Conservation (phyloP, 2,797 vertebrate genomes). For the Zalophus californianus region DNA sequence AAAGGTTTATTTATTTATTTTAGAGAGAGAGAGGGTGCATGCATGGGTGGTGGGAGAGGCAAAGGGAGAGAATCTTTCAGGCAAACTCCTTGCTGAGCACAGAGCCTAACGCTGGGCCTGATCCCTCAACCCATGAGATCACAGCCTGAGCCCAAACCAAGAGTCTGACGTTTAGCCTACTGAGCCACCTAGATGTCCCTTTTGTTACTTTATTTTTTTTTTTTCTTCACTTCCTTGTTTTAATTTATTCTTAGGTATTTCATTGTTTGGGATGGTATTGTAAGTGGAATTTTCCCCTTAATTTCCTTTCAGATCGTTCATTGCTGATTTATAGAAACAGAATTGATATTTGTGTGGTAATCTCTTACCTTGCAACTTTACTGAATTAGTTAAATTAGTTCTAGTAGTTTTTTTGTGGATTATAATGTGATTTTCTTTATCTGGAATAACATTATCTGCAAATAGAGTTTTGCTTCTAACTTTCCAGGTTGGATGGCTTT, state of each 20-base stretch:
- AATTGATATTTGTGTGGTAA: not conserved
- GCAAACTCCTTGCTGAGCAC: not conserved
- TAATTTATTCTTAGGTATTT: constrained; percentile 30
- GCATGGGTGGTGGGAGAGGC: not conserved
- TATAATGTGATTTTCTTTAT: not conserved
- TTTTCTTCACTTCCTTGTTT: constrained; percentile 6
- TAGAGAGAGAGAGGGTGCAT: not conserved
- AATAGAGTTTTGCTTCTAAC: not conserved
- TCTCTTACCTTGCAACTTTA: not conserved
- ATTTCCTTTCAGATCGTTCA: not conserved
- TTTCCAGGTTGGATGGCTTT: not conserved
- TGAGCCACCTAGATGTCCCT: not conserved
- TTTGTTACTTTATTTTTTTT: not conserved
- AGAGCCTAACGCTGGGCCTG: not conserved
- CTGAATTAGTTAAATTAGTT: constrained; percentile 4
- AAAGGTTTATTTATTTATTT: not conserved
- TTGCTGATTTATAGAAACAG: constrained; percentile 25
- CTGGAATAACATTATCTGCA: not conserved
- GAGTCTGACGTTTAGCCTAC: not conserved
- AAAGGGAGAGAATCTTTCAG: not conserved
- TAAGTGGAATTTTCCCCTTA: not conserved
- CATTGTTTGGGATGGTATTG: not conserved
- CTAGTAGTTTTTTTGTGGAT: not conserved
- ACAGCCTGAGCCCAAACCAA: not conserved
- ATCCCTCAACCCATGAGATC: not conserved